phyloP scores from a whole-genome alignment of 2,113 vertebrate genomes.

The Herpailurus yagouaroundi region DNA sequence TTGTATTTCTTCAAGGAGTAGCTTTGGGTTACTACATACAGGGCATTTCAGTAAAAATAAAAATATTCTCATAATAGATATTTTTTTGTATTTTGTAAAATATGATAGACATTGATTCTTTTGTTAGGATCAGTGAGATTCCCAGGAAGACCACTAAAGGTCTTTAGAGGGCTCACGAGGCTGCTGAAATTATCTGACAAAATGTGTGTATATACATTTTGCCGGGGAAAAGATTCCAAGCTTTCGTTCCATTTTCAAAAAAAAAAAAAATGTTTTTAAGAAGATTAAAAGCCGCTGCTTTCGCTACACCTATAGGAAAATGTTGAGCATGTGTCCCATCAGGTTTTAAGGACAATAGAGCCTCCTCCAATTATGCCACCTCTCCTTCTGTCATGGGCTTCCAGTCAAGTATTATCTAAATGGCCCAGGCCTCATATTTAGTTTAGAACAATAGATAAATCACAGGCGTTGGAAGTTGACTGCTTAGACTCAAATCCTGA shows the following conservation, averaged over 20 bases:
- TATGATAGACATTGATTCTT: neutral
- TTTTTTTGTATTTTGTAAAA: neutral
- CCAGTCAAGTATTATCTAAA: neutral
- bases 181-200: neutral
- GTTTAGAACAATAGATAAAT: neutral
- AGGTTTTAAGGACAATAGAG: neutral
- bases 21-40: neutral
- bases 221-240: neutral
- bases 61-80: neutral
- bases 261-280: neutral
- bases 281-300: neutral
- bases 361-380: neutral
- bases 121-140: neutral
- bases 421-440: neutral
- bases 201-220: neutral
- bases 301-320: neutral
- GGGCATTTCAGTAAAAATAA: constrained; percentile 5
- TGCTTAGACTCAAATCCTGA: neutral
- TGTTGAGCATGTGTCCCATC: neutral
- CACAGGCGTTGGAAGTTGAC: neutral
- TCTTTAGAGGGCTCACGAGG: neutral
- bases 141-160: neutral
- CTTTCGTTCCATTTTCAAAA: neutral
- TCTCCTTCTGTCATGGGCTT: neutral
- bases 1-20: neutral